Base-by-base conservation (phyloP, 2,888 invertebrate species). In the Thera britannica region DNA sequence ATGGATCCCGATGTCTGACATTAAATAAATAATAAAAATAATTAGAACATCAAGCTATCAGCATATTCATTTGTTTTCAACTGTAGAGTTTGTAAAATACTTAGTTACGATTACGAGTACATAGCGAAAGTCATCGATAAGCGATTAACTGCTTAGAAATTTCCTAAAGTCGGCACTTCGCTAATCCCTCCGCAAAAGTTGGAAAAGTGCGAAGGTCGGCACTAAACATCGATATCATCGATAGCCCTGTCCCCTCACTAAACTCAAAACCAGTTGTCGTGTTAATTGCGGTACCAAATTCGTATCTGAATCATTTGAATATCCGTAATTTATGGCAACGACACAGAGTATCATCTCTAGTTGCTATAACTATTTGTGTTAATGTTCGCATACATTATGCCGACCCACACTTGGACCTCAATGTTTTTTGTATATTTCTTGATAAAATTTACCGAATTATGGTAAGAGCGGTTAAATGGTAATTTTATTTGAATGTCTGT, bases 251-350 rank as follows among this genome's bases (percentile, higher is more conserved):
- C 72, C 62, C 90, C 83, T 76, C 90, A 79, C 91, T 90, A 90
- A 5, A 51, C 38, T 48, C 65, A 85, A 91, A 57, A 92, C 93
- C 92, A 89, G 93, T 93, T 86, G 79, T 84, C 87, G 89, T 83
- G 89, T 92, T 93, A 93, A 93, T 93, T 92, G 92, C 92, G 88
- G 90, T 90, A 92, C 91, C 90, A 87, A 92, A 92, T 92, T 87
- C 88, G 92, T 92, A 93, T 92, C 92, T 86, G 82, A 87, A 86
- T 83, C 86, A 92, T 93, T 93, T 91, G 92, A 91, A 93, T 92
- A 91, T 89, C 85, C 81, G 88, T 91, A 88, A 93, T 93, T 93
- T 92, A 93, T 91, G 88, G 83, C 88, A 81, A 83, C 83, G 86
- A 88, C 86, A 84, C 79, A 80, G 80, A 84, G 89, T 86, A 86